These are phyloP conservation scores for Dendroctonus valens DNA, from an alignment of 1,140 invertebrate genomes.

Conservation along the genomic window DNA sequence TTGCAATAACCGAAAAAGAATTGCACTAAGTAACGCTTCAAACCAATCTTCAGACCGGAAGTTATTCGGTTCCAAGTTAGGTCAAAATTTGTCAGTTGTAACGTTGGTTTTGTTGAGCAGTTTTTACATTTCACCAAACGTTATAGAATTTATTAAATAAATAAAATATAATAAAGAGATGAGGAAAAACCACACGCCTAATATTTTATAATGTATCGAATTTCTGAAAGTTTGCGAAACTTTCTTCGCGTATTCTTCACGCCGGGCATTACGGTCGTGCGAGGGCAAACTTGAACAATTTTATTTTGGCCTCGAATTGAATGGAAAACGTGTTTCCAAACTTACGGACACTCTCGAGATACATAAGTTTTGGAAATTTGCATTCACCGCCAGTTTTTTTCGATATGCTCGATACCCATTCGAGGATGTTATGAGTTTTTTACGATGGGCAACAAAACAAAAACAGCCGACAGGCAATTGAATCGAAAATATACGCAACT, in stretches of 20 bases:
- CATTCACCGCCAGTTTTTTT: slow-evolving; percentile 12
- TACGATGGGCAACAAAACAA: background rate
- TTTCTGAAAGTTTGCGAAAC: slow-evolving; percentile 11
- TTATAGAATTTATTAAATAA: too few species aligned
- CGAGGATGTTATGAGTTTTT: background rate
- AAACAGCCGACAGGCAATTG: background rate
- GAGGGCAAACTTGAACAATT: slow-evolving; percentile 24
- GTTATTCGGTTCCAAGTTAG: too few species aligned
- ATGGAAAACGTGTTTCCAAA: slow-evolving; percentile 25
- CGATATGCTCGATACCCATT: background rate
- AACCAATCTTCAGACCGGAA: too few species aligned
- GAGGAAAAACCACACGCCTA: too few species aligned
- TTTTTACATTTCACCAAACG: too few species aligned
- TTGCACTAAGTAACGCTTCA: too few species aligned
- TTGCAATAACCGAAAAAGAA: too few species aligned
- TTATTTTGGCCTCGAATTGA: slow-evolving; percentile 13
- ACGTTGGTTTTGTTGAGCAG: too few species aligned
- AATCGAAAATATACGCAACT: too few species aligned
- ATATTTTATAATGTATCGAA: background rate
- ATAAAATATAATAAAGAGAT: too few species aligned
- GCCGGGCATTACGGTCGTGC: background rate
- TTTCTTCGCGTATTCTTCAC: slow-evolving; percentile 13
- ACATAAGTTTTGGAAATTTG: slow-evolving; percentile 5
- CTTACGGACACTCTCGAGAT: slow-evolving; percentile 11
- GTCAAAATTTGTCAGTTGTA: too few species aligned